These are phyloP conservation scores for Propithecus coquereli DNA, from an alignment of 2,113 vertebrate species.

Conservation along the genomic window DNA sequence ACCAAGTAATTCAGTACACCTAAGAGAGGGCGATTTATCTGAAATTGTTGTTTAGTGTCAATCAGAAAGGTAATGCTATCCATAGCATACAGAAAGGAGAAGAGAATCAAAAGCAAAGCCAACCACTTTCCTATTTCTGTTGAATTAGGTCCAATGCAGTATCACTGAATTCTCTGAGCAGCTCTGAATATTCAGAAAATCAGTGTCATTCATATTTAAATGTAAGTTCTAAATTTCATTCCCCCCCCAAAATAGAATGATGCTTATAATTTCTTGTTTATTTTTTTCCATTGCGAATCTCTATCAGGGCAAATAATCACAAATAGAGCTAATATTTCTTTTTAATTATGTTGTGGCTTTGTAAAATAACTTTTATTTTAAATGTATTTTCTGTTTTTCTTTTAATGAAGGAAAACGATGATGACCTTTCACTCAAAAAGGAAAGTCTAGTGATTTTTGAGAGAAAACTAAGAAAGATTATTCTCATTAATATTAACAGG, in stretches of 20 bases:
- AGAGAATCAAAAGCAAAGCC: background rate
- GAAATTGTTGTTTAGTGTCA: background rate
- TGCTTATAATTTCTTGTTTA: background rate
- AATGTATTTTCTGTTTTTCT: background rate
- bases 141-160: background rate
- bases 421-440: background rate
- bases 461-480: background rate
- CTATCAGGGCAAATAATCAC: background rate
- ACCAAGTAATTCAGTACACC: background rate
- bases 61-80: background rate
- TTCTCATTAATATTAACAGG: conserved; percentile 31
- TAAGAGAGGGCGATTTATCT: conserved; percentile 2
- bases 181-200: background rate
- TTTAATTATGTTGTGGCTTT: background rate
- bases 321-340: background rate
- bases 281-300: background rate
- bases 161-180: background rate
- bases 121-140: background rate
- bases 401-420: background rate
- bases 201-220: background rate
- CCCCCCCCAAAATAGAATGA: background rate
- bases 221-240: background rate
- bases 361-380: conserved; percentile 23
- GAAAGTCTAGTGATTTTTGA: background rate
- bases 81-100: background rate